phyloP scores from a whole-genome alignment of 2,888 invertebrate genomes.

The Polyommatus iphigenia region DNA sequence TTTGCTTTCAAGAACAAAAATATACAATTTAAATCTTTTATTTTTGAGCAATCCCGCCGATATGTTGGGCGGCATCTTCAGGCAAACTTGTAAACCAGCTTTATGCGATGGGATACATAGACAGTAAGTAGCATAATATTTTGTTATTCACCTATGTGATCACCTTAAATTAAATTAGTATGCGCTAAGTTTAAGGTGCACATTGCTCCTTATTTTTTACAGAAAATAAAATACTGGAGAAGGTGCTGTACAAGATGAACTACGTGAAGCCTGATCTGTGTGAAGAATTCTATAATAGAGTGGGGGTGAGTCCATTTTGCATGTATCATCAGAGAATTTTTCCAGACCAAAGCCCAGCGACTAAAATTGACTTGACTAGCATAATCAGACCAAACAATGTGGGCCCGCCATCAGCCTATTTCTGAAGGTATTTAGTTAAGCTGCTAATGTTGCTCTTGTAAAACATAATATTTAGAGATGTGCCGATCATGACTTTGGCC shows the following conservation, averaged over 20 bases:
- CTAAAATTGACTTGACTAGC: too few species aligned
- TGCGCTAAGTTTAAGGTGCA: too few species aligned
- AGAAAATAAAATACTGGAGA: slow-evolving; percentile 53
- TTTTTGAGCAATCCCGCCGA: slow-evolving; percentile 43
- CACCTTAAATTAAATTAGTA: background rate
- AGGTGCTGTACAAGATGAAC: slow-evolving; percentile 45
- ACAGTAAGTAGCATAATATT: slow-evolving; percentile 48
- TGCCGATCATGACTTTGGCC: too few species aligned
- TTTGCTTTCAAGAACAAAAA: too few species aligned
- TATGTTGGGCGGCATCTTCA: slow-evolving; percentile 50
- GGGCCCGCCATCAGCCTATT: too few species aligned
- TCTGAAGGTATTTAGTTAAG: too few species aligned
- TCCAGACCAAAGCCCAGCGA: background rate
- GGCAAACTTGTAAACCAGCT: slow-evolving; percentile 49
- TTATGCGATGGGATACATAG: slow-evolving; percentile 55
- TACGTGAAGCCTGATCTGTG: slow-evolving; percentile 44
- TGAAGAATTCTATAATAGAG: slow-evolving; percentile 47
- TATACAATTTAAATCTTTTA: background rate
- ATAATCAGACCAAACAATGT: too few species aligned
- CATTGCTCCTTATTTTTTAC: slow-evolving; percentile 37
- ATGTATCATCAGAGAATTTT: slow-evolving; percentile 1
- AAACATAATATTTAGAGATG: too few species aligned
- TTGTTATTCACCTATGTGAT: background rate
- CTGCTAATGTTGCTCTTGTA: too few species aligned
- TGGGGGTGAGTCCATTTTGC: slow-evolving; percentile 42